phyloP scores from a whole-genome alignment of 2,797 vertebrate genomes.

The Sandelia bainsii region DNA sequence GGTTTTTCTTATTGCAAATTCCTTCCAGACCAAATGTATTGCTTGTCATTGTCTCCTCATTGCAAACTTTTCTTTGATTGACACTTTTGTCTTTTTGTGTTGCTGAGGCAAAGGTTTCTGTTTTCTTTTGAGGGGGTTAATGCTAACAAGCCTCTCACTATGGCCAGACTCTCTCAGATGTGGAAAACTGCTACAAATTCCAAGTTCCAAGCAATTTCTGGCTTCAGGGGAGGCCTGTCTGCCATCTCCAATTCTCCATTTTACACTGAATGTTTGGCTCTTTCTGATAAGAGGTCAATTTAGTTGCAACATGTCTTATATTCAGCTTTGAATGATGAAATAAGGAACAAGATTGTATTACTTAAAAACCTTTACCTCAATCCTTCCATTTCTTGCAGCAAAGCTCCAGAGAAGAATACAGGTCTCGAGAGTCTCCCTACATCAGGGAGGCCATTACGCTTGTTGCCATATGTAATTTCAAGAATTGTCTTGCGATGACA shows the following conservation, averaged over 20 bases:
- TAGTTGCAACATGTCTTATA: slow-evolving; percentile 49
- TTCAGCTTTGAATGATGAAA: slow-evolving; percentile 45
- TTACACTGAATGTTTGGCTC: slow-evolving; percentile 43
- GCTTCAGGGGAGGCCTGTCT: slow-evolving; percentile 46
- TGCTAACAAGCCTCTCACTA: slow-evolving; percentile 72
- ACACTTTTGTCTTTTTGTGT: slow-evolving; percentile 53
- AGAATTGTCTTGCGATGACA: slow-evolving; percentile 56
- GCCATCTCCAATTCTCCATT: slow-evolving; percentile 59
- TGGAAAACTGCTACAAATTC: slow-evolving; percentile 72
- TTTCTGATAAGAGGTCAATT: slow-evolving; percentile 57
- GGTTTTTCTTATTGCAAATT: slow-evolving; percentile 51
- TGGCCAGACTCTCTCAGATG: slow-evolving; percentile 67
- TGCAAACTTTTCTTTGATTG: slow-evolving; percentile 47
- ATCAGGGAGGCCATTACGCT: slow-evolving; percentile 12
- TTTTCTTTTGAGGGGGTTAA: slow-evolving; percentile 73
- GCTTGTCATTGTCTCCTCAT: slow-evolving; percentile 55
- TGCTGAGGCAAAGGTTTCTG: slow-evolving; percentile 55
- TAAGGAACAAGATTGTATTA: slow-evolving; percentile 11
- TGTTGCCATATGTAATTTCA: slow-evolving; percentile 65
- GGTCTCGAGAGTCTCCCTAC: slow-evolving; percentile 43
- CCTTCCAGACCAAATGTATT: slow-evolving; percentile 50
- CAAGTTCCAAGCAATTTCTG: slow-evolving; percentile 55
- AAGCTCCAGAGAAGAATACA: slow-evolving; percentile 24
- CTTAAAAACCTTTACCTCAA: slow-evolving; percentile 51
- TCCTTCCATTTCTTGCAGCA: slow-evolving; percentile 1